phyloP scores from a whole-genome alignment of 1,140 invertebrate genomes.

The Samia ricini region DNA sequence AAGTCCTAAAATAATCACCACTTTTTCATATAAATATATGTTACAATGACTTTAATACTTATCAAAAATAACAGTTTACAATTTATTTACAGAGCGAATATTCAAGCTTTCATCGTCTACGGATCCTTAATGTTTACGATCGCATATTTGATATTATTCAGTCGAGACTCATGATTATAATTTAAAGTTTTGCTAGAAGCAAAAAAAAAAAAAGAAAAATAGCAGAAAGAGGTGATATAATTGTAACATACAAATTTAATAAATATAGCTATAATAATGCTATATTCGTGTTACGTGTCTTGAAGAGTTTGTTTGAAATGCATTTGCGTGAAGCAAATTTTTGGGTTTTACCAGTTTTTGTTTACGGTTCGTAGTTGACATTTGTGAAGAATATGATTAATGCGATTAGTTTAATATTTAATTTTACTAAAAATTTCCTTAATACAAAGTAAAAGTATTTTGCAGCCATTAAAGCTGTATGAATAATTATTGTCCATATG shows the following conservation, averaged over 20 bases:
- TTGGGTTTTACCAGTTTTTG: neutral
- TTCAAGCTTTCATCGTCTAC: neutral
- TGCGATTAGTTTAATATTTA: too few species aligned
- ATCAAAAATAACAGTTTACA: neutral
- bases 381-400: too few species aligned
- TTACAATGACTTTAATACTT: neutral
- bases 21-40: too few species aligned
- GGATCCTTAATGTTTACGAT: neutral
- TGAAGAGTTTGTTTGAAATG: neutral
- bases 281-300: neutral
- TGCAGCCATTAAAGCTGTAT: too few species aligned
- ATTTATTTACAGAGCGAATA: neutral
- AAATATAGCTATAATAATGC: neutral
- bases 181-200: slow-evolving; percentile 27
- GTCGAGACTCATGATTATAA: slow-evolving; percentile 45
- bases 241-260: neutral
- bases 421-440: too few species aligned
- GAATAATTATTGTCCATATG: too few species aligned
- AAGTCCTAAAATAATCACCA: too few species aligned
- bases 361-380: too few species aligned
- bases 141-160: slow-evolving; percentile 21
- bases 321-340: neutral
- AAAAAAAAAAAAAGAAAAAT: slow-evolving; percentile 25
- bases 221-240: neutral
- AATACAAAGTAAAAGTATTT: too few species aligned